These are phyloP conservation scores for Troilus luridus DNA, from an alignment of 2,888 invertebrate species.

Conservation along the genomic window DNA sequence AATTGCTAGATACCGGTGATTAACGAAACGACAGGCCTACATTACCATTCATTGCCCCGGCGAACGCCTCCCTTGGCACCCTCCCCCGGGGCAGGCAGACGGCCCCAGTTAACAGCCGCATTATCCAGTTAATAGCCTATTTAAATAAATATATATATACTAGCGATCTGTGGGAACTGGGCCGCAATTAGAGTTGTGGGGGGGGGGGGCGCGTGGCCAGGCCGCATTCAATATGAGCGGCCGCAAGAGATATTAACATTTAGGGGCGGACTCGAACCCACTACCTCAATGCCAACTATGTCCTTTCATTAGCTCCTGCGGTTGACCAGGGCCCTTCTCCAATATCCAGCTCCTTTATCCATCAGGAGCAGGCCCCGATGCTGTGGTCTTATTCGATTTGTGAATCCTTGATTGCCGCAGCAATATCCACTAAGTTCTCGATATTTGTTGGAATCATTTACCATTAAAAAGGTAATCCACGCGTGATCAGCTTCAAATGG, in stretches of 20 bases:
- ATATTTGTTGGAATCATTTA: too few species aligned
- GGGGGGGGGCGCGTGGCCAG: not conserved
- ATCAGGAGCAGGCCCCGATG: too few species aligned
- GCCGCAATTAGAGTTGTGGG: slow-evolving; percentile 11
- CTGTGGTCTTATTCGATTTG: too few species aligned
- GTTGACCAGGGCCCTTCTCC: not conserved
- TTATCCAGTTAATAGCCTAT: slow-evolving; percentile 43
- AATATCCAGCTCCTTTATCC: not conserved
- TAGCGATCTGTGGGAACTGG: slow-evolving; percentile 47
- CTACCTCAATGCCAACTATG: not conserved
- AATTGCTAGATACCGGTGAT: too few species aligned
- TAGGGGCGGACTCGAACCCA: slow-evolving; percentile 36
- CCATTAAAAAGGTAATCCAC: too few species aligned
- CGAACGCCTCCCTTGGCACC: not conserved
- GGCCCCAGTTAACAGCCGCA: not conserved
- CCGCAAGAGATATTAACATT: not conserved
- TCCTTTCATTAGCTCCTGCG: slow-evolving; percentile 9
- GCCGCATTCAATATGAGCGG: slow-evolving; percentile 31
- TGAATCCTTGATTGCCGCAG: too few species aligned
- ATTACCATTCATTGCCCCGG: not conserved
- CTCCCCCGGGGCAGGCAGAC: not conserved
- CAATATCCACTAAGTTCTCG: too few species aligned
- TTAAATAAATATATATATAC: slow-evolving; percentile 53
- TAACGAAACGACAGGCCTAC: too few species aligned
- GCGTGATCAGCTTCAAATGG: too few species aligned